phyloP scores from a whole-genome alignment of 2,888 invertebrate species.

The Nephrotoma guestfalica region DNA sequence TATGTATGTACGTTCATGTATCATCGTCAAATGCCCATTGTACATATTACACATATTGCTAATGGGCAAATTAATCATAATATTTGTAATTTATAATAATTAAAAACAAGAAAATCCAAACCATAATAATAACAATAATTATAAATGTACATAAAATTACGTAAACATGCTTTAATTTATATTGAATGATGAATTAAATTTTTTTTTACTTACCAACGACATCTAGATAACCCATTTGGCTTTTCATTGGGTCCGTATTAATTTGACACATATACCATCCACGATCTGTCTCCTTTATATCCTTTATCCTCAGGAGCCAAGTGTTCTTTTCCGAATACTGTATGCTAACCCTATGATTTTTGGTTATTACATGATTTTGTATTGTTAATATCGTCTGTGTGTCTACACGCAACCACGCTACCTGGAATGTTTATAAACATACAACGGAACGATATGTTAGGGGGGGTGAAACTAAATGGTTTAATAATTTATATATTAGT shows the following conservation, averaged over 20 bases:
- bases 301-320: constrained; percentile 69
- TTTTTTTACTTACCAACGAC: constrained; percentile 55
- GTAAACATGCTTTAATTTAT: background rate
- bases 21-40: background rate
- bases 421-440: constrained; percentile 19
- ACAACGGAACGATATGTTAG: background rate
- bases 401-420: constrained; percentile 40
- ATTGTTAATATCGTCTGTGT: constrained; percentile 82
- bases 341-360: constrained; percentile 72
- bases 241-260: constrained; percentile 34
- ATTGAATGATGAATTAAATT: background rate
- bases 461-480: background rate
- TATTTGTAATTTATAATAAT: background rate
- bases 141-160: background rate
- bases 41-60: background rate
- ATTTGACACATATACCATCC: constrained; percentile 50
- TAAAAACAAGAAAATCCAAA: background rate
- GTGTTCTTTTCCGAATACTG: constrained; percentile 63
- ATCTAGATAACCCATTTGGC: constrained; percentile 73
- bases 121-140: background rate
- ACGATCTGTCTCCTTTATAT: constrained; percentile 62
- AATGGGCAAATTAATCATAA: background rate
- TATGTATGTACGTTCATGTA: background rate
- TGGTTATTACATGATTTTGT: constrained; percentile 77
- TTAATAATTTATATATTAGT: background rate